Percentiles rank a stretch among this genome's conserved stretches.
These are phyloP conservation scores for Zaprionus lachaisei DNA, from an alignment of 1,140 invertebrate genomes.

Conservation along the genomic window DNA sequence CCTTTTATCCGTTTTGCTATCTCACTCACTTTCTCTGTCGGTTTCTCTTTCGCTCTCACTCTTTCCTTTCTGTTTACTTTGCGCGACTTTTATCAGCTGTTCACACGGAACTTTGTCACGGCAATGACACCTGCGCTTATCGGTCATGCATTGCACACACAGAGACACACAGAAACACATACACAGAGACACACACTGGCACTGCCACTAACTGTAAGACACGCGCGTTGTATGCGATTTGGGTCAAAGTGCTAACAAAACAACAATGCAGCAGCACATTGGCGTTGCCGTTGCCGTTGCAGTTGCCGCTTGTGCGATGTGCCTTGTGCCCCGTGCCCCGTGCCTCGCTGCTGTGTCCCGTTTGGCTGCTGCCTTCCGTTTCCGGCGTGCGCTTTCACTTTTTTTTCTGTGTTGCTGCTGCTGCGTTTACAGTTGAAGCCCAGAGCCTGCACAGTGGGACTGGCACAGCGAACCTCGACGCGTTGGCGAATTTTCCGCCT, in stretches of 20 bases:
- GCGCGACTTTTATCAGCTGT: constrained; percentile 42
- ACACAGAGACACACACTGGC: constrained; percentile 19
- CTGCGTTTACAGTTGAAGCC: constrained; percentile 40
- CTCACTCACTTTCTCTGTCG: background rate
- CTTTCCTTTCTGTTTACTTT: constrained; percentile 21
- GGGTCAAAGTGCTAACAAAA: constrained; percentile 75
- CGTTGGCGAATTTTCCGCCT: constrained; percentile 43
- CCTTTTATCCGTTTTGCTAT: constrained; percentile 6
- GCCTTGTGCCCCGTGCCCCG: background rate
- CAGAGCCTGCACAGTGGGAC: constrained; percentile 27
- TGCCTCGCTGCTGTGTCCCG: constrained; percentile 37
- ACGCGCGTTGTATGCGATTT: constrained; percentile 56
- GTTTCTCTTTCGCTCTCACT: background rate
- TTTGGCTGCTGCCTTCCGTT: constrained; percentile 44
- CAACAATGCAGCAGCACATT: constrained; percentile 69
- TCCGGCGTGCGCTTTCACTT: constrained; percentile 62
- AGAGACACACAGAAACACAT: background rate
- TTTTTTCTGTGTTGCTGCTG: constrained; percentile 63
- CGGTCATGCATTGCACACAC: constrained; percentile 48
- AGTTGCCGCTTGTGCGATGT: constrained; percentile 10
- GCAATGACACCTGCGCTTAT: constrained; percentile 63
- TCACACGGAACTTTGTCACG: constrained; percentile 54
- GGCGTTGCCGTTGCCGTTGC: constrained; percentile 28
- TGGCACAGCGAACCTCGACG: background rate
- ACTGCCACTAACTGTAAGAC: constrained; percentile 16